These are phyloP conservation scores for Heteronetta atricapilla DNA, from an alignment of 2,113 vertebrate genomes.

Conservation along the genomic window DNA sequence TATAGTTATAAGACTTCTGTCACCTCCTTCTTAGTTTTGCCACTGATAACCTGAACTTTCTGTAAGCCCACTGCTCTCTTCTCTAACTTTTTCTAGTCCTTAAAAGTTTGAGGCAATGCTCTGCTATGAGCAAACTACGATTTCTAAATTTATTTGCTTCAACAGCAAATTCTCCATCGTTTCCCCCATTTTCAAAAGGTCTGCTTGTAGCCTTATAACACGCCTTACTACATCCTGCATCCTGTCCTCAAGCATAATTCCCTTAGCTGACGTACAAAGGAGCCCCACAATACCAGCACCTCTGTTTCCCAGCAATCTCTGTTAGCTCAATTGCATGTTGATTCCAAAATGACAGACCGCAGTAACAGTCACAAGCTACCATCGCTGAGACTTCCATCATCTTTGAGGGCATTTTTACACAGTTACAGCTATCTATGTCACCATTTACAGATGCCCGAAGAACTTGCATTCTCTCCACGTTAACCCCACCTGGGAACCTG, in stretches of 20 bases:
- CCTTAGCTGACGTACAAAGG: background rate
- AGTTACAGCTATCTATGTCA: background rate
- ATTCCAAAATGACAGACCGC: background rate
- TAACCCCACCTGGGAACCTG: background rate
- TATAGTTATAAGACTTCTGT: background rate
- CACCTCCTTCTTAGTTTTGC: background rate
- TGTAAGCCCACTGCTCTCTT: background rate
- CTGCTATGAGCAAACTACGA: background rate
- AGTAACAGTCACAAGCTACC: background rate
- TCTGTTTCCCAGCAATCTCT: background rate
- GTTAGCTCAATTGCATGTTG: background rate
- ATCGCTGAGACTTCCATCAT: background rate
- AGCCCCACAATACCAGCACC: background rate
- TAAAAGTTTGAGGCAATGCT: background rate
- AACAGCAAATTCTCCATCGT: background rate
- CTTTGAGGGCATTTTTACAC: background rate
- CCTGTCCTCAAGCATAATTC: background rate
- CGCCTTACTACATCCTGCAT: background rate
- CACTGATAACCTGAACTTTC: background rate
- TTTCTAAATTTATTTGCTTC: background rate
- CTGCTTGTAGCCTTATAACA: background rate
- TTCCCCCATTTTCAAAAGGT: background rate
- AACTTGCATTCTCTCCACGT: rapidly evolving
- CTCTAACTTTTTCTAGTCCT: background rate
- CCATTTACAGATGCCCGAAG: background rate